Percentiles rank a stretch among this genome's conserved stretches.
Evolutionary conservation across 35 echinoderm and acorn worm genomes (phyloP).

Genomic region (Lytechinus variegatus): DNA sequence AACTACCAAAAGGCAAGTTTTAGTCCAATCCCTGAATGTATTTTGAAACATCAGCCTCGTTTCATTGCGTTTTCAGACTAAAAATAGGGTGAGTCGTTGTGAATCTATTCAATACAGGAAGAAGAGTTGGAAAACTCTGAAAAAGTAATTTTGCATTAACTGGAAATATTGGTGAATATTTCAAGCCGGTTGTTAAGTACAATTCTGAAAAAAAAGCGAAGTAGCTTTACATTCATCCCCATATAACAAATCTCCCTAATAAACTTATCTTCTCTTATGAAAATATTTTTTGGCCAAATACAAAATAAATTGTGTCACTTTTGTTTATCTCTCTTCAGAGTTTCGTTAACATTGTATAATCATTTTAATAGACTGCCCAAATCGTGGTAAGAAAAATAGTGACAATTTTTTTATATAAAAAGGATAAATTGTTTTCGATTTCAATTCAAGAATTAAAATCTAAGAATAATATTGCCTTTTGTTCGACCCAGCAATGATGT

Average conservation of each 20-base stretch:
- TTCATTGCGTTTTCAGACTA: neutral
- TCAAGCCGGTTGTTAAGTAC: neutral
- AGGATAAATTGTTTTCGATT: no score
- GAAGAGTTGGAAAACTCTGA: neutral
- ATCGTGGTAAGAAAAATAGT: no score
- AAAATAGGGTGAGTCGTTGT: neutral
- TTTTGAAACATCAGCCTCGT: neutral
- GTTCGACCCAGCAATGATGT: neutral
- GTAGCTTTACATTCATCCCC: neutral
- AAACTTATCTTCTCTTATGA: neutral
- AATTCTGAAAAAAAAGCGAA: neutral
- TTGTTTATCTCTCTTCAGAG: no score
- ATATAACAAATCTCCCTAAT: neutral
- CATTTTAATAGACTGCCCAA: no score
- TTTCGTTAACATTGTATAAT: no score
- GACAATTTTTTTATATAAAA: no score
- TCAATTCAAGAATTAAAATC: no score
- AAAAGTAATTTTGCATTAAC: neutral
- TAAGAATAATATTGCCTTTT: neutral
- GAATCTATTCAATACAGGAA: neutral
- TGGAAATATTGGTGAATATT: neutral
- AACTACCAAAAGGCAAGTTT: constrained; percentile 13
- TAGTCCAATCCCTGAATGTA: neutral
- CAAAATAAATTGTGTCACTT: no score
- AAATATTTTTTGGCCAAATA: no score